Base-by-base conservation (phyloP, 2,113 vertebrate species). In the Taurulus bubalis region DNA sequence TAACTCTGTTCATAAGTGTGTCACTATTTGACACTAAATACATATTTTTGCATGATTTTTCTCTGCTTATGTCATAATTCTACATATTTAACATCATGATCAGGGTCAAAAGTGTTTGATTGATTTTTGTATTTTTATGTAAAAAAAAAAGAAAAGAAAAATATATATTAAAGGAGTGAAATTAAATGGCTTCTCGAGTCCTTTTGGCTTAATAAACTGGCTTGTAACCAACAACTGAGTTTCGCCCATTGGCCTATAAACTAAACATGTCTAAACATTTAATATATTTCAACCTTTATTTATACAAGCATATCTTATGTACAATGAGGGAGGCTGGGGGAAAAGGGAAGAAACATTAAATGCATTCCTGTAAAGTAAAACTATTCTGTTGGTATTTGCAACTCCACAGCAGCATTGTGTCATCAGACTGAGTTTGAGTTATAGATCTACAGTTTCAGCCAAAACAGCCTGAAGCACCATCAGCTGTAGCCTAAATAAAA, bases 401-500 rank as follows among this genome's bases (percentile, higher is more conserved):
- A 1, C 71, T 32, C n/a, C 10, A 14, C 72, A 26, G 22, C 16
- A 22, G 49, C 12, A 45, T 75, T 77, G 62, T 53, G 45, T 67
- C 56, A 76, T 68, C 34, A 16, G 24, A 18, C 10, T 22, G 64
- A 59, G 53, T 26, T 56, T 24, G 60, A 59, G 53, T 56, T 34
- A 34, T 24, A n/a, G 51, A 65, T 18, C 1, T 2, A 30, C 8
- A 1, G 6, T 40, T 67, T 77, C 55, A 82, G 53, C 14, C 79
- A 53, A 56, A 85, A 86, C 69, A 90, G 58, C 49, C 36, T 67
- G 68, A 45, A 60, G 74, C 66, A 55, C 62, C 62, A 12, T 47
- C 58, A 55, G 79, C 64, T 75, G 63, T 58, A 86, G 90, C 28
- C 79, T 80, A 85, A 90, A 90, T 87, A 86, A 83, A 75, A 4